Evolutionary conservation across 2,888 invertebrate species (phyloP).

Genomic region (Mesoligia furuncula): DNA sequence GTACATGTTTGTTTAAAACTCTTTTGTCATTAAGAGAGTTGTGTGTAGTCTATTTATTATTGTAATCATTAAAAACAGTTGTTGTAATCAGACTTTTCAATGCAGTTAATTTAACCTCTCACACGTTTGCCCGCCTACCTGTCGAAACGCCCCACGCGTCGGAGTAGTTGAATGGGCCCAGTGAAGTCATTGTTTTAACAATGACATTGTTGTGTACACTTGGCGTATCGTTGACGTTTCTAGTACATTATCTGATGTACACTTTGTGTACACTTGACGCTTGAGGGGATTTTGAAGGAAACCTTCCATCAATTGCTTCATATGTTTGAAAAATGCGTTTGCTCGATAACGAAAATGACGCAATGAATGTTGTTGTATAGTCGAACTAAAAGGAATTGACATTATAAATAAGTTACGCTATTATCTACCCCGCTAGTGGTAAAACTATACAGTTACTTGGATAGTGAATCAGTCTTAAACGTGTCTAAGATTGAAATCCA

Average conservation of each 20-base stretch:
- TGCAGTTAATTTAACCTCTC: neutral
- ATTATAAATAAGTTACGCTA: neutral
- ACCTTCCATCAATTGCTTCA: neutral
- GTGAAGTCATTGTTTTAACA: too few species aligned
- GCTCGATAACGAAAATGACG: neutral
- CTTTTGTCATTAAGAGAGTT: constrained; percentile 25
- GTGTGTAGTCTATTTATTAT: neutral
- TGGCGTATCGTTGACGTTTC: too few species aligned
- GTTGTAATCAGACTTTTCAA: neutral
- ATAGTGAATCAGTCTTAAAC: too few species aligned
- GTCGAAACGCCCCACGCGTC: too few species aligned
- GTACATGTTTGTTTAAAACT: constrained; percentile 28
- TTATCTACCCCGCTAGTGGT: neutral
- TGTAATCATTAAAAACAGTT: neutral
- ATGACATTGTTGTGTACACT: too few species aligned
- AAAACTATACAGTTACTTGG: neutral
- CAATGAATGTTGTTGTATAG: neutral
- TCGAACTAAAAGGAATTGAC: neutral
- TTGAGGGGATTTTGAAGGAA: neutral
- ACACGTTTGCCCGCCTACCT: too few species aligned
- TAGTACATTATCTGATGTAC: too few species aligned
- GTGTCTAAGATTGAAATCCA: neutral
- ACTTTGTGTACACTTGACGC: too few species aligned
- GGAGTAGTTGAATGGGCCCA: too few species aligned
- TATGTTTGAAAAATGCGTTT: neutral